Conservation (phyloP, 2,113 vertebrate species). For the Grantiella picta region DNA sequence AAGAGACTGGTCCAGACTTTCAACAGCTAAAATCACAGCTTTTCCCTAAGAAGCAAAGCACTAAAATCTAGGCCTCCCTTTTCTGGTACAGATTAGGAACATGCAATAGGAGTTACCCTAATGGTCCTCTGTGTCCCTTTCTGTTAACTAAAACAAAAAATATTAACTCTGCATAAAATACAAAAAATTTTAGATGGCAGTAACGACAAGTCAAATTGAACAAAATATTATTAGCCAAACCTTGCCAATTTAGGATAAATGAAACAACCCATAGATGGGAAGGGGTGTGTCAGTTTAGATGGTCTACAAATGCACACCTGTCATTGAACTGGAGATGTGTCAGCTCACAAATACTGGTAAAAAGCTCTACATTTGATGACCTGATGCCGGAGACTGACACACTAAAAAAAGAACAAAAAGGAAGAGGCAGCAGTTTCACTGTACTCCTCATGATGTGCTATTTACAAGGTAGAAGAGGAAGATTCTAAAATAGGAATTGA, state of each 20-base stretch:
- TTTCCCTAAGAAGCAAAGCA: background rate
- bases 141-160: background rate
- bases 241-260: background rate
- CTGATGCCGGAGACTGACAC: background rate
- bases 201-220: background rate
- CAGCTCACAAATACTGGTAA: background rate
- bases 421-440: background rate
- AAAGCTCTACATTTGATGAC: background rate
- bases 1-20: background rate
- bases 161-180: background rate
- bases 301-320: background rate
- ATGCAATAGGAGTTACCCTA: background rate
- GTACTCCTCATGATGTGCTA: background rate
- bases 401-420: background rate
- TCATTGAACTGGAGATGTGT: background rate
- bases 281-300: background rate
- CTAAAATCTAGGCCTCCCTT: fast-evolving
- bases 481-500: background rate
- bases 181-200: background rate
- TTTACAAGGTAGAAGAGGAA: background rate
- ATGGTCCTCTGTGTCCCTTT: background rate
- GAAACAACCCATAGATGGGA: background rate
- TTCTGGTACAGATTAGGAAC: background rate
- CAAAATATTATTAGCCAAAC: background rate
- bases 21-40: background rate